Evolutionary conservation across 2,888 invertebrate genomes (phyloP), one percentile per base, ranked within the genome.

Genomic region (Hesperia comma): DNA sequence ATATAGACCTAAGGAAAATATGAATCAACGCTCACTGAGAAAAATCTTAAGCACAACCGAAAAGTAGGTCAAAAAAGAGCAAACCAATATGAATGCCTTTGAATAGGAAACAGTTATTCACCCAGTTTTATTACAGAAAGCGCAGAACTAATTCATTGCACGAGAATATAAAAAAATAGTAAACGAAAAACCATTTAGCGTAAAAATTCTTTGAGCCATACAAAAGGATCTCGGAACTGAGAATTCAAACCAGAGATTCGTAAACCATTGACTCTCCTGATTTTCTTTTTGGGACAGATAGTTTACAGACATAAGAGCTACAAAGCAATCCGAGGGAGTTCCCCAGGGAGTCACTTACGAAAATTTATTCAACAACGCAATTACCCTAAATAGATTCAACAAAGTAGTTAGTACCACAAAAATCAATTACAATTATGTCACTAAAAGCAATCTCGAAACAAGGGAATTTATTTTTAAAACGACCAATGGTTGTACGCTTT

Each of bases 361-460:
- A 51, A 58, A 66, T 53, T 19, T 49, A 61, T 61, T 60, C 46
- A 60, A 55, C 60, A 67, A 46, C 60, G 4, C 61, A 61, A 61
- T 67, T 54, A 67, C 33, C 55, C 54, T 26, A 67, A 67, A 67
- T 55, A 61, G 46, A 43, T 54, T 54, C 60, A 67, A 67, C 61
- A 67, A 60, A 61, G 67, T 61, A 61, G 67, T 67, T 67, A n/a
- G 26, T 53, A 69, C 67, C 63, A 67, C 61, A 69, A 77, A 77
- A 80, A 79, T 81, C 80, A 79, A 82, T 84, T 82, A 78, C 79
- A 79, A 77, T 77, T 77, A 74, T 78, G 79, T 78, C 80, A 78
- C 73, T 74, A 69, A 74, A 73, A 70, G 72, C 75, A 77, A 78
- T 75, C 73, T 70, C 71, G 68, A 74, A 75, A 72, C 71, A 70